Percentiles rank a stretch among this genome's conserved stretches.
Evolutionary conservation across 2,113 vertebrate species (phyloP).

Genomic region (Carassius carassius): DNA sequence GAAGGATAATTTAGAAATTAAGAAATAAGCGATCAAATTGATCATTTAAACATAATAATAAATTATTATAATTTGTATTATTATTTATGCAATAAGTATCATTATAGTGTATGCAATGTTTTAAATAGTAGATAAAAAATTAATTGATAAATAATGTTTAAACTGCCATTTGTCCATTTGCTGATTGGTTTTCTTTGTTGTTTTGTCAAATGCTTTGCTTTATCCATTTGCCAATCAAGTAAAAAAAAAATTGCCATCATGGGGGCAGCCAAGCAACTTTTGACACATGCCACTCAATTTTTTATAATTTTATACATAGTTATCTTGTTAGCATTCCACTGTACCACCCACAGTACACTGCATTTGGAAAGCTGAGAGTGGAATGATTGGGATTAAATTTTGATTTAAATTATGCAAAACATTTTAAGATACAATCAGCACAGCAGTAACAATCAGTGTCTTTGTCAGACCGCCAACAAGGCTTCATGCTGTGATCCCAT

Average conservation of each 20-base stretch:
- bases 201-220: background rate
- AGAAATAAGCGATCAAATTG: background rate
- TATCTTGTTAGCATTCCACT: background rate
- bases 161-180: background rate
- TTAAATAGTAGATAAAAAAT: background rate
- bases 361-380: too few relatives aligned
- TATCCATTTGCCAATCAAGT: background rate
- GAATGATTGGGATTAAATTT: too few relatives aligned
- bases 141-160: background rate
- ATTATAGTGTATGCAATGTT: background rate
- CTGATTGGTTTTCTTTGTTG: background rate
- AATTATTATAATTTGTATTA: background rate
- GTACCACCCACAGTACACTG: too few relatives aligned
- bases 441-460: too few relatives aligned
- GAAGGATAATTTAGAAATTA: background rate
- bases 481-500: too few relatives aligned
- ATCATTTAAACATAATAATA: background rate
- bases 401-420: too few relatives aligned
- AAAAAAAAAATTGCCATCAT: background rate
- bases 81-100: too few relatives aligned
- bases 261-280: background rate
- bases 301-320: background rate
- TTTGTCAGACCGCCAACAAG: too few relatives aligned
- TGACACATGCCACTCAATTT: background rate
- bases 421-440: too few relatives aligned